Evolutionary conservation across 2,888 invertebrate genomes (phyloP), one percentile per base, ranked within the genome.

Genomic region (Hololepta plana): DNA sequence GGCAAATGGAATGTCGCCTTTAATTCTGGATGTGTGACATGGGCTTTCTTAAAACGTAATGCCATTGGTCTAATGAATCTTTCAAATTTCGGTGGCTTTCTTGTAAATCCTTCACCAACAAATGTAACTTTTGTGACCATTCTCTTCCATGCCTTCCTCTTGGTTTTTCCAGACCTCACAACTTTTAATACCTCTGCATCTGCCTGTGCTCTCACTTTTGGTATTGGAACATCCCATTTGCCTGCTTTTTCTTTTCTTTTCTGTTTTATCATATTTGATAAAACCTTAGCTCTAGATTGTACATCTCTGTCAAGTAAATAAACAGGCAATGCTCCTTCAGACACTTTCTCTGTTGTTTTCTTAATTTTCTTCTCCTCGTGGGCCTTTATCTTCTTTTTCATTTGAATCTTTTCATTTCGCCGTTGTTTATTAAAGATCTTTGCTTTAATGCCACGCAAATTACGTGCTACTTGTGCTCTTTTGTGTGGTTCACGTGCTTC

Each of bases 171-270:
- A 3, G 81, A 75, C 44, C 75, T 79, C 0, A 96, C 53, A 0
- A 93, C 82, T 62, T 76, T 88, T 49, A 98, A 91, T 0, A 96
- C 95, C 59, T 98, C 98, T 0, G 88, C 76, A 44, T 98, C 96
- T 2, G 91, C 82, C 42, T 96, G 88, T 1, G 93, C 93, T 44
- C 80, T 69, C 0, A 99, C 96, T 69, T 96, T 96, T 0, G 98
- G 98, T 46, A 98, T 80, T 0, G 98, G 98, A 0, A 98, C 98
- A 45, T 96, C 91, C 95, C 96, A 98, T 67, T 98, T 99, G 1
- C 96, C 96, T 28, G 93, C 95, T 47, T 99, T 98, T 51, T 99
- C 98, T 56, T 98, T 98, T 1, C 98, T 69, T 55, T 99, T 98
- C 55, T 99, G 96, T 57, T 98, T 98, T 34, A 98, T 91, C 85